Base-by-base conservation (phyloP, 53 echinoderm and acorn worm species). In the Arbacia lixula region DNA sequence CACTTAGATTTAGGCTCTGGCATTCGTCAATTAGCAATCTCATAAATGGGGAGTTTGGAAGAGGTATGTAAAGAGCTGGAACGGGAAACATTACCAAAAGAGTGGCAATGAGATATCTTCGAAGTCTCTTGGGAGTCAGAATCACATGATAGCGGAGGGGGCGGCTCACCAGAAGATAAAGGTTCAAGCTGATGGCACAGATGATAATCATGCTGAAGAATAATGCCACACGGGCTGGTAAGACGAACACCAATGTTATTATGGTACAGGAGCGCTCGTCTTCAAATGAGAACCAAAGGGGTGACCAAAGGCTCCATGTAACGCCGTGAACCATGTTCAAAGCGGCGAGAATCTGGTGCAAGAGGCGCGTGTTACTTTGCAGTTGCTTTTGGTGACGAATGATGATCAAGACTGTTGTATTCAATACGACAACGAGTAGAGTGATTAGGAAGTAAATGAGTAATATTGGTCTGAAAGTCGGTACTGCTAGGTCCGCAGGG, bases 151-250 rank as follows among this genome's bases (percentile, higher is more conserved):
- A 62, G 31, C 33, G 63, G 31, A 62, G 19, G 16, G 63, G 63
- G 17, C 3, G 31, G 34, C 63, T 62, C 16, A 62, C 29, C 63
- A 62, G 17, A 34, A 62, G 63, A 6, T 62, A 62, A 14, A 62
- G 63, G 14, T 62, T 62, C 14, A 62, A 34, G 34, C 63, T 62
- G 63, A 62, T 62, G 63, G 33, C 34, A 1, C 31, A 62, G 63
- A 32, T 31, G 6, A 31, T 32, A 3, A 34, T 34, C 63, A 62
- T 62, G 25, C 63, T 62, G 4, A 31, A 62, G 33, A 62, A 32
- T 14, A 62, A 16, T 62, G 25, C 63, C 31, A 34, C 29, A 4
- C 63, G 63, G 63, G 34, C 63, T 16, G 63, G 63, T 5, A 62
- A 62, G 63, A 34, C 31, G n/a, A 62, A 33, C 63, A 62, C 31